Evolutionary conservation across 2,113 vertebrate genomes (phyloP), one percentile per base, ranked within the genome.

Genomic region (Xyliphius kryptos): DNA sequence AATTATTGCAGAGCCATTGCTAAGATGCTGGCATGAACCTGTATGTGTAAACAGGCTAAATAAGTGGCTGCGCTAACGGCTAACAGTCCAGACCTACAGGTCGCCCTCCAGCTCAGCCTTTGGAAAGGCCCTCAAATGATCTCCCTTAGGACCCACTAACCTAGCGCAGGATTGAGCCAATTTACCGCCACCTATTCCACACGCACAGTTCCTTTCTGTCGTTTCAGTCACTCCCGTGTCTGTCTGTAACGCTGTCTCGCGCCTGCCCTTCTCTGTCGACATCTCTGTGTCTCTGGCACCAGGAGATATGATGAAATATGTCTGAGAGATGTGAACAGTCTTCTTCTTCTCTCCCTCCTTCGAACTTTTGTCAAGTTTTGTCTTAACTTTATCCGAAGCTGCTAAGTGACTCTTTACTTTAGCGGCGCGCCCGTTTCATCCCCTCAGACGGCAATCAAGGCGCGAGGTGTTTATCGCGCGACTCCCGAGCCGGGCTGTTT

Each of bases 121-220:
- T 64, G 61, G 56, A 64, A 67, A 71, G 65, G 53, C 56, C 57
- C 61, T 64, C 63, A 73, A 75, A 71, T 71, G 65, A 71, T 68
- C 47, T 75, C 73, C 73, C 73, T 58, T 51, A 68, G 73, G 73
- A 71, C 65, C 68, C 56, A 43, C 63, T 56, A 66, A 70, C 59
- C 64, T 64, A 61, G 50, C 47, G 41, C 73, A 49, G 66, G 68
- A 75, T 71, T 75, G 67, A 75, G 69, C 69, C 73, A 75, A 75
- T 71, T 75, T 75, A 69, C 57, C 66, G 68, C 65, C 69, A 71
- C 62, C 61, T 49, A 40, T 59, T 60, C 41, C 43, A 54, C 65
- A 53, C 17, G 19, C 17, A 46, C 56, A 21, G 54, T 40, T 46
- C 22, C 38, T 67, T 38, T 44, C n/a, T 53, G 49, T 6, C 26